Conservation (phyloP, 1,140 invertebrate genomes). For the Solen grandis region DNA sequence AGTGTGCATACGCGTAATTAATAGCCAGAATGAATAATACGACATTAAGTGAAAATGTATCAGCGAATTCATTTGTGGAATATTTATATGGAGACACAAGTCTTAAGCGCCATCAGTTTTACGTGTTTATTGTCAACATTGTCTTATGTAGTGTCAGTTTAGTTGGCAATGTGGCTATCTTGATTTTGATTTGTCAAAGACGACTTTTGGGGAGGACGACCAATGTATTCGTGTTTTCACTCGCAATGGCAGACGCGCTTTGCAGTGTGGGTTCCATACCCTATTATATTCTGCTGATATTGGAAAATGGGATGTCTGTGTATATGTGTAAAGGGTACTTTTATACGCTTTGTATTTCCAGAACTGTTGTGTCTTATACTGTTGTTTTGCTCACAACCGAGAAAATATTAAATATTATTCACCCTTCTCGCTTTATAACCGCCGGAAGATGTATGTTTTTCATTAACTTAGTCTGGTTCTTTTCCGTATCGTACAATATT, state of each 20-base stretch:
- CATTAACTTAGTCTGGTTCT: constrained; percentile 52
- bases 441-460: constrained; percentile 56
- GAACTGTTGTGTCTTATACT: constrained; percentile 53
- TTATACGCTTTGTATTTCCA: constrained; percentile 45
- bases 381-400: constrained; percentile 43
- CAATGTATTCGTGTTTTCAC: constrained; percentile 51
- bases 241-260: constrained; percentile 48
- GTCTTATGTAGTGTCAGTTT: constrained; percentile 28
- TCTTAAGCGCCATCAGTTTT: constrained; percentile 41
- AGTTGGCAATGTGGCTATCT: constrained; percentile 18
- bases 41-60: too few relatives aligned
- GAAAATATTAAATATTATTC: constrained; percentile 49
- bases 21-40: too few relatives aligned
- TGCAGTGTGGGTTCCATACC: constrained; percentile 32
- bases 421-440: constrained; percentile 43
- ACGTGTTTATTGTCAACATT: constrained; percentile 38
- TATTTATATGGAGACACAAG: too few relatives aligned
- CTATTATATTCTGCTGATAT: constrained; percentile 23
- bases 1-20: too few relatives aligned
- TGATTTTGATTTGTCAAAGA: constrained; percentile 42
- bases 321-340: constrained; percentile 50
- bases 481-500: constrained; percentile 46
- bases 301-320: constrained; percentile 38
- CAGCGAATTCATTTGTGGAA: too few relatives aligned
- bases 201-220: constrained; percentile 44